Base-by-base conservation (phyloP, 1,140 invertebrate species). In the Gonioctena quinquepunctata region DNA sequence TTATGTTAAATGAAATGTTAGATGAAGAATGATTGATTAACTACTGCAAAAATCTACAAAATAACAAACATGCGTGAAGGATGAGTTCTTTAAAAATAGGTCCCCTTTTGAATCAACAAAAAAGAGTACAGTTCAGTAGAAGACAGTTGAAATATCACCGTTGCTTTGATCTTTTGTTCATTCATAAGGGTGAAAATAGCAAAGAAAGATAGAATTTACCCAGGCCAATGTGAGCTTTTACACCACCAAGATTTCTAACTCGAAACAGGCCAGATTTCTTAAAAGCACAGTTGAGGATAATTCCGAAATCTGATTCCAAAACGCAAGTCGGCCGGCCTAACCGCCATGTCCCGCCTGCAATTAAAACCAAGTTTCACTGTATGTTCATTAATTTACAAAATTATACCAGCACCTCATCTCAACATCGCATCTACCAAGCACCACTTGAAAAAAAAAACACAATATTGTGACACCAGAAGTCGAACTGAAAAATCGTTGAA, bases 231-330 rank as follows among this genome's bases (percentile, higher is more conserved):
- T 93, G 93, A 79, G 93, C 92, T 87, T 95, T 95, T 80, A 95
- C 86, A 75, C 93, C 93, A 82, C 94, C 94, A 75, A 95, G 89
- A 85, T 94, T 94, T 86, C 94, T 86, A 75, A 95, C 91, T 79
- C 94, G 89, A 88, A 95, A 94, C 68, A 95, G 88, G 77, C 92
- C 91, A 73, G 92, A 93, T 84, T 95, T 94, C 88, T 93, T 94
- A 89, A 95, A 94, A 81, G 92, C 93, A 85, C 94, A 95, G 87
- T 94, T 93, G 83, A 95, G 87, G 77, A 88, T 90, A 86, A 94
- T 94, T 79, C 92, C 93, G 81, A 93, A 94, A 84, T 94, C 93
- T 76, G 93, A 94, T 83, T 93, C 91, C 83, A 94, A 89, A 70
- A 94, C 93, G 84, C 93, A 95, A 76, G 92, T 91, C 77, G 90